Conservation (phyloP, 2,888 invertebrate species). For the Catocala nupta region DNA sequence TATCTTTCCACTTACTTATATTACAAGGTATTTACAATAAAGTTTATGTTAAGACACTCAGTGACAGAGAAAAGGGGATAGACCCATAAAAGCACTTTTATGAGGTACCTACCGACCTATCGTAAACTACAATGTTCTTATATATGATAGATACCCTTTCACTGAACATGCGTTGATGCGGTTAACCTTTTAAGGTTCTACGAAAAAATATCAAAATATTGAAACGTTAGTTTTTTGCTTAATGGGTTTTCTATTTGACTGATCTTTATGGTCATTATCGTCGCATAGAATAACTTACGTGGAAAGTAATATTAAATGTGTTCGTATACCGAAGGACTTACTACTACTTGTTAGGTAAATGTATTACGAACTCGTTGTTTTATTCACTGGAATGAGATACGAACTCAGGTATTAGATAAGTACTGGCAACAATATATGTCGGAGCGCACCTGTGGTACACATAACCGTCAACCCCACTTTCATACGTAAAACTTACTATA, state of each 20-base stretch:
- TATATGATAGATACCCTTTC: slow-evolving; percentile 37
- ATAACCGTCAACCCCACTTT: slow-evolving; percentile 27
- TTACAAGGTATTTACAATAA: slow-evolving; percentile 43
- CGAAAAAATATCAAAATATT: slow-evolving; percentile 22
- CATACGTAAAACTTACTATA: slow-evolving; percentile 22
- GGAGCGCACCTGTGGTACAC: slow-evolving; percentile 22
- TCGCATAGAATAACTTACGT: slow-evolving; percentile 17
- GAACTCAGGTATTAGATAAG: slow-evolving; percentile 17
- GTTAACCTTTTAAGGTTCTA: slow-evolving; percentile 21
- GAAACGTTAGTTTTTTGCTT: background rate
- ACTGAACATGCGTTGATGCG: slow-evolving; percentile 18
- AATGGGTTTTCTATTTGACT: slow-evolving; percentile 13
- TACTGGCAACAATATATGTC: slow-evolving; percentile 13
- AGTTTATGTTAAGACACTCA: slow-evolving; percentile 37
- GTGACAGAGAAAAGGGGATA: slow-evolving; percentile 38
- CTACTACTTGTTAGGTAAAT: background rate
- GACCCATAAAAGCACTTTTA: slow-evolving; percentile 48
- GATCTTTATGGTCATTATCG: slow-evolving; percentile 16
- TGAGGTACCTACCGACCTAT: slow-evolving; percentile 40
- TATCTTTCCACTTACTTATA: slow-evolving; percentile 37
- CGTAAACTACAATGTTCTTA: slow-evolving; percentile 43
- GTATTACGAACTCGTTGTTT: slow-evolving; percentile 12
- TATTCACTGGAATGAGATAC: slow-evolving; percentile 26
- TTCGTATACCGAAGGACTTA: background rate
- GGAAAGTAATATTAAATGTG: slow-evolving; percentile 22